Evolutionary conservation across 2,888 invertebrate species (phyloP), one percentile per base, ranked within the genome.

Genomic region (Platycheirus albimanus): DNA sequence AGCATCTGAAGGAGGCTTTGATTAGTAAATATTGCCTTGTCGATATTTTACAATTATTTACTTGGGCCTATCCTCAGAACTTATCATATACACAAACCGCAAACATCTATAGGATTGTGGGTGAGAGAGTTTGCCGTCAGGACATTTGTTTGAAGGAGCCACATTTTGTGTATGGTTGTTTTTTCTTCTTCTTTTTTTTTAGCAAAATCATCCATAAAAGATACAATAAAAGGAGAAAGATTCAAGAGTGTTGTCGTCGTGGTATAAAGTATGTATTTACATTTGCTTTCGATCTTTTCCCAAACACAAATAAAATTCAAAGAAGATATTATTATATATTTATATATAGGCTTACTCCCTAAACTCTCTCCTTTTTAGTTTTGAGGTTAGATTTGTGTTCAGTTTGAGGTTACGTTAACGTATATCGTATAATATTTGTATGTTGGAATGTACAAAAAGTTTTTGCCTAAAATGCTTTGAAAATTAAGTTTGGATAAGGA

Each of bases 31-130:
- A 75, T 70, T 75, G 47, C 63, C 13, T 41, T 78, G 51, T 58
- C 66, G 67, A 67, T 78, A 78, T 72, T 72, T 72, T 47, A 67
- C 66, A 78, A 67, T 66, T 78, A 66, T 78, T 78, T 78, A 45
- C 52, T 38, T 36, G 20, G 66, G 58, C 58, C 20, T 49, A 45
- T 52, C 41, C 36, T 52, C 28, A 70, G 54, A 54, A 69, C 66
- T 66, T 70, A 71, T 54, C 38, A 36, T 7, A 41, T 58, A 41
- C 56, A 58, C 41, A 10, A 58, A 58, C 38, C 56, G 41, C 24
- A 41, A 58, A n/a, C 15, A 45, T 19, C 5, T 30, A 0, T 36
- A 11, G 13, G 47, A 1, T 36, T 30, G 24, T 51, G 30, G 33
- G 20, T 36, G 13, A 10, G 10, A 45, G 17, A 45, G 45, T 49